Percentiles rank a stretch among this genome's conserved stretches.
Evolutionary conservation across 2,888 invertebrate genomes (phyloP).

Genomic region (Aricia artaxerxes): DNA sequence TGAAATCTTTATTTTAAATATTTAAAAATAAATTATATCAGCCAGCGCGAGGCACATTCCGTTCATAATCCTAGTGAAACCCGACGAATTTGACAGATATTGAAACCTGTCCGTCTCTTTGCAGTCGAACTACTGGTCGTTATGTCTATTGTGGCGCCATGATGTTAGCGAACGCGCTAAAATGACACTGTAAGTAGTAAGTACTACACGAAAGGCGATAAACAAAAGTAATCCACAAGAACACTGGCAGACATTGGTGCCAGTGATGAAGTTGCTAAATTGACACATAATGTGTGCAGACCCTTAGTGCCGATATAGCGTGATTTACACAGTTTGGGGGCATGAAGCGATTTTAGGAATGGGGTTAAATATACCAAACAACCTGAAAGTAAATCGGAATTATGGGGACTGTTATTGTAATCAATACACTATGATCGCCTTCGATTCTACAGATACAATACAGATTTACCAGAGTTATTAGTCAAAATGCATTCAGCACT

Average conservation of each 20-base stretch:
- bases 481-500: not conserved
- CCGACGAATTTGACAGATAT: no score
- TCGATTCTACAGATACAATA: not conserved
- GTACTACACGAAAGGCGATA: no score
- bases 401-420: not conserved
- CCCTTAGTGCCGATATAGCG: constrained; percentile 49
- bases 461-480: not conserved
- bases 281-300: not conserved
- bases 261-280: not conserved
- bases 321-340: constrained; percentile 48
- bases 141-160: no score
- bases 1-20: no score
- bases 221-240: not conserved
- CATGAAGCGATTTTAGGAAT: constrained; percentile 47
- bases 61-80: no score
- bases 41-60: no score
- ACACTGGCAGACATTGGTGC: not conserved
- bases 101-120: no score
- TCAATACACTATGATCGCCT: not conserved
- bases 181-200: no score
- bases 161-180: no score
- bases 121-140: no score
- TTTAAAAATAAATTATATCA: no score
- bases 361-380: constrained; percentile 30
- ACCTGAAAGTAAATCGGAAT: constrained; percentile 18